Evolutionary conservation across 2,797 vertebrate species (phyloP).

Genomic region (Rachycentron canadum): DNA sequence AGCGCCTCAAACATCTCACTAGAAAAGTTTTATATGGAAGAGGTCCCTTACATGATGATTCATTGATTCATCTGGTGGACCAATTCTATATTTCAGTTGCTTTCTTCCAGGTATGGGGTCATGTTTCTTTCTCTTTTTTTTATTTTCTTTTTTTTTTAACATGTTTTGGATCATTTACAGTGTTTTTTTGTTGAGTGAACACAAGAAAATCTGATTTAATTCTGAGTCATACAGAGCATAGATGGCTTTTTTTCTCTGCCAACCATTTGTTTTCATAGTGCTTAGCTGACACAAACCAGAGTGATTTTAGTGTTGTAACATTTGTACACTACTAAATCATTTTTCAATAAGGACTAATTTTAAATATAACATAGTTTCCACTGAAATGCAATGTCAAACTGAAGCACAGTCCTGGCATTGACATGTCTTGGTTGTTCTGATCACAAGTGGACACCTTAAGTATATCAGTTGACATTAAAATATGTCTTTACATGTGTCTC

Average conservation of each 20-base stretch:
- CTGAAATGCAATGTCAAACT: neutral
- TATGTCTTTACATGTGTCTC: no score
- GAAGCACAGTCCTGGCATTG: no score
- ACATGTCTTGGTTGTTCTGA: no score
- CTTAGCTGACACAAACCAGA: neutral
- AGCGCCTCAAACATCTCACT: neutral
- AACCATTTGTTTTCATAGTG: neutral
- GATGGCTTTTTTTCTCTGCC: neutral
- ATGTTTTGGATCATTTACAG: neutral
- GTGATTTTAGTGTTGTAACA: neutral
- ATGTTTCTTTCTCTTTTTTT: neutral
- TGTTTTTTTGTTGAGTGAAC: constrained; percentile 15
- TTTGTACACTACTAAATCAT: neutral
- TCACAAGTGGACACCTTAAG: no score
- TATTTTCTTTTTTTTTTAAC: neutral
- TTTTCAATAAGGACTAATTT: neutral
- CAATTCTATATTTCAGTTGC: neutral
- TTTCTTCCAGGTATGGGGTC: neutral
- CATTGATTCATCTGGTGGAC: neutral
- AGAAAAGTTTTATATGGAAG: constrained; percentile 2
- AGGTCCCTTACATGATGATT: neutral
- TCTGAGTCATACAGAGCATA: constrained; percentile 24
- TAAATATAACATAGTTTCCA: neutral
- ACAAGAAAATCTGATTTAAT: neutral
- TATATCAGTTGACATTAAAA: no score